These are phyloP conservation scores for Polydrusus tereticollis DNA, from an alignment of 2,888 invertebrate species.

Conservation along the genomic window DNA sequence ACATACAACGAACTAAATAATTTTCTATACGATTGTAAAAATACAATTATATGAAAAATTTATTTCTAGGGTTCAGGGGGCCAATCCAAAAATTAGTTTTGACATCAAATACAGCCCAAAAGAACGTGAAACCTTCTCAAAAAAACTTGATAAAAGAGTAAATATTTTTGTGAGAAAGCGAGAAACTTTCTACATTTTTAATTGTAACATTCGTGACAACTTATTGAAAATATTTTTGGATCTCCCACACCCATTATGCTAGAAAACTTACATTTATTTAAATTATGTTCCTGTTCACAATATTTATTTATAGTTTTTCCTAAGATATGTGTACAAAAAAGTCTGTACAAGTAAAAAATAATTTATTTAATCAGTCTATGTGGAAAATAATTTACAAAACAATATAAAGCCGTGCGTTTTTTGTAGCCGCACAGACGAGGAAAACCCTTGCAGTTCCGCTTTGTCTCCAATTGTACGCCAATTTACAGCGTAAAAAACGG, in stretches of 20 bases:
- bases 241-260: background rate
- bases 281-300: constrained; percentile 15
- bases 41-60: constrained; percentile 31
- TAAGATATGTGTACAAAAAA: constrained; percentile 39
- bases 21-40: constrained; percentile 29
- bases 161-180: too few relatives aligned
- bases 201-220: background rate
- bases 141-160: too few relatives aligned
- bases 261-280: constrained; percentile 10
- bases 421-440: too few relatives aligned
- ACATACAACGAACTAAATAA: constrained; percentile 27
- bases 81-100: constrained; percentile 3
- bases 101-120: background rate
- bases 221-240: background rate
- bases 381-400: constrained; percentile 25
- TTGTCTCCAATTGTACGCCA: too few relatives aligned
- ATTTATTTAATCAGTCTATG: constrained; percentile 41
- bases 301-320: constrained; percentile 1
- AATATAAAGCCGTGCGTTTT: constrained; percentile 2
- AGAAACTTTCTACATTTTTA: background rate
- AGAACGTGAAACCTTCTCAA: too few relatives aligned
- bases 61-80: background rate
- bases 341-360: constrained; percentile 34
- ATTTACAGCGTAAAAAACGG: background rate
- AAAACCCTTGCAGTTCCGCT: too few relatives aligned